Evolutionary conservation across 2,797 vertebrate species (phyloP).

Genomic region (Champsocephalus gunnari): DNA sequence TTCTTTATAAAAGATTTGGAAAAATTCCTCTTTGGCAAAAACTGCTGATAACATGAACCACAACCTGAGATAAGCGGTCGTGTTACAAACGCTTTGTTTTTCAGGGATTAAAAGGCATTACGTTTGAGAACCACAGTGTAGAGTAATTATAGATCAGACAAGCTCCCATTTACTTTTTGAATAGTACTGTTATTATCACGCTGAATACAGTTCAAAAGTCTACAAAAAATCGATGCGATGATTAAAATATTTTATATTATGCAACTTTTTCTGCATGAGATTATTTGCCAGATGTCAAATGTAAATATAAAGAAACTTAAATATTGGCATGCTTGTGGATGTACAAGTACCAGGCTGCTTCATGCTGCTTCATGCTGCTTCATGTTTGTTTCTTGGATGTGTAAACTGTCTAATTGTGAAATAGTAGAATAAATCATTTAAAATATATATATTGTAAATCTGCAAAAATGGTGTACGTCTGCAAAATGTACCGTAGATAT

Average conservation of each 20-base stretch:
- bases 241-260: slow-evolving; percentile 15
- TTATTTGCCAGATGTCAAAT: slow-evolving; percentile 9
- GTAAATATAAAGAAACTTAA: slow-evolving; percentile 28
- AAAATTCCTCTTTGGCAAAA: background rate
- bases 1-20: background rate
- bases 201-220: background rate
- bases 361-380: background rate
- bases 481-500: slow-evolving; percentile 8
- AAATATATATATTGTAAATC: background rate
- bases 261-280: background rate
- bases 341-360: background rate
- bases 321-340: slow-evolving; percentile 9
- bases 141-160: background rate
- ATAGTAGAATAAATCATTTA: too few relatives aligned
- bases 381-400: background rate
- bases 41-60: background rate
- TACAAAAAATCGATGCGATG: background rate
- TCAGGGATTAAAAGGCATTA: background rate
- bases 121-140: background rate
- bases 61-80: background rate
- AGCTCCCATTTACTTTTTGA: background rate
- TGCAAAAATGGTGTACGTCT: slow-evolving; percentile 5
- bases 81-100: background rate
- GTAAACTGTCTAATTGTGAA: too few relatives aligned
- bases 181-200: background rate